A percentile compares a stretch with the other conserved stretches of the same genome.
Evolutionary conservation across 2,113 vertebrate species (phyloP).

Genomic region (Catharus bicknelli): DNA sequence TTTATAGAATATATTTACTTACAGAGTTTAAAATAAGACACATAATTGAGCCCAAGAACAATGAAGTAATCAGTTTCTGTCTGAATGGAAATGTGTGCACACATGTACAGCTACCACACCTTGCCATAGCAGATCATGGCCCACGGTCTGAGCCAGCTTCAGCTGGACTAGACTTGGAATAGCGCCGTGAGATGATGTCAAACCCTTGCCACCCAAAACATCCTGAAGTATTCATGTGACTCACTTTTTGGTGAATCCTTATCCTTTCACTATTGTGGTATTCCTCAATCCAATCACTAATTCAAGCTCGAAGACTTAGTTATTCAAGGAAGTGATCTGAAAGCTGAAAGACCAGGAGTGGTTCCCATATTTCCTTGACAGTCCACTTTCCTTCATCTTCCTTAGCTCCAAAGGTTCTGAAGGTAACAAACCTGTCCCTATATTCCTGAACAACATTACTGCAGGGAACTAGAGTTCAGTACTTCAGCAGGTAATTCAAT

Average conservation of each 20-base stretch:
- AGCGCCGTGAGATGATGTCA: not conserved
- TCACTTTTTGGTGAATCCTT: not conserved
- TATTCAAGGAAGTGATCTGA: not conserved
- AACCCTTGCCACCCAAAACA: not conserved
- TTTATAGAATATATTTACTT: not conserved
- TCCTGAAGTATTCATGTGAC: not conserved
- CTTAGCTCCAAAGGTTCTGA: not conserved
- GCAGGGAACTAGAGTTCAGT: not conserved
- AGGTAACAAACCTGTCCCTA: accelerated
- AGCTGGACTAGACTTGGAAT: not conserved
- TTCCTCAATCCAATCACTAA: not conserved
- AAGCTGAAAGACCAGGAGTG: not conserved
- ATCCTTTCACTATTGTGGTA: not conserved
- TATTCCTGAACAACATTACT: not conserved
- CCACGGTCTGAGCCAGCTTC: not conserved
- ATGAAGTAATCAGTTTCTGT: not conserved
- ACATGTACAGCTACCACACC: not conserved
- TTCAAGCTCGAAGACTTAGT: not conserved
- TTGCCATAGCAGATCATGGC: not conserved
- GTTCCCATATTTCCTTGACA: not conserved
- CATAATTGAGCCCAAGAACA: not conserved
- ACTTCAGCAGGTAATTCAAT: not conserved
- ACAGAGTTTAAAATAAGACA: not conserved
- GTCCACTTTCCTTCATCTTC: not conserved
- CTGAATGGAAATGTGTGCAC: not conserved